These are phyloP conservation scores for Sturnira hondurensis DNA, from an alignment of 2,113 vertebrate genomes.

Conservation along the genomic window DNA sequence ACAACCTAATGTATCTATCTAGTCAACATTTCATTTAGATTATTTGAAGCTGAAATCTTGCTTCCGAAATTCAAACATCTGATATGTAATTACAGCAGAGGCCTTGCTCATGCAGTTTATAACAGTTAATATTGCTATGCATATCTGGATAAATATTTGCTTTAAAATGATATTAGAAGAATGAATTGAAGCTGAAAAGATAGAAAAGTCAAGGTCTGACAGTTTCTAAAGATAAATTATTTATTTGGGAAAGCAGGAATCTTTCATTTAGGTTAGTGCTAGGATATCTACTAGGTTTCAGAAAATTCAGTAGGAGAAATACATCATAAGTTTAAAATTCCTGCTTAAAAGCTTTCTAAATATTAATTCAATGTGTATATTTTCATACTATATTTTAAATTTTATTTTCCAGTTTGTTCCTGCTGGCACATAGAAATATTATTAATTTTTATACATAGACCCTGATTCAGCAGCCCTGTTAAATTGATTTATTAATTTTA, in stretches of 20 bases:
- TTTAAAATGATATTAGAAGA: slow-evolving; percentile 57
- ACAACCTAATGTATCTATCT: not conserved
- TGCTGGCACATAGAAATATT: not conserved
- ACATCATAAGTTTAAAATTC: not conserved
- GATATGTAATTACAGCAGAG: slow-evolving; percentile 55
- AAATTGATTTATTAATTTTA: not conserved
- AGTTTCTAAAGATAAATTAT: slow-evolving; percentile 54
- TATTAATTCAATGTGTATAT: not conserved
- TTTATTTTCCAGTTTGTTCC: not conserved
- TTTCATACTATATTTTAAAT: not conserved
- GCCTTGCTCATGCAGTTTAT: slow-evolving; percentile 18
- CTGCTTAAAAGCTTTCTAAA: not conserved
- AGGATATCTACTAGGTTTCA: not conserved
- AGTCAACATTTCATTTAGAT: slow-evolving; percentile 37
- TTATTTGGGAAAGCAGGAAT: slow-evolving; percentile 11
- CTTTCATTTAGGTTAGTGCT: not conserved
- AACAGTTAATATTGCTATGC: slow-evolving; percentile 39
- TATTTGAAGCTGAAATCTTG: slow-evolving; percentile 37
- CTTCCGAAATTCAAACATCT: slow-evolving; percentile 9
- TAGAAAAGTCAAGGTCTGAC: slow-evolving; percentile 23
- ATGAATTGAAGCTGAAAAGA: slow-evolving; percentile 56
- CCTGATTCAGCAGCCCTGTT: not conserved
- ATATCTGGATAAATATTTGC: slow-evolving; percentile 42
- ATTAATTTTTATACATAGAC: not conserved
- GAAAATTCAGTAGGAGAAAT: not conserved